phyloP scores from a whole-genome alignment of 2,797 vertebrate genomes.

The Cottoperca gobio region DNA sequence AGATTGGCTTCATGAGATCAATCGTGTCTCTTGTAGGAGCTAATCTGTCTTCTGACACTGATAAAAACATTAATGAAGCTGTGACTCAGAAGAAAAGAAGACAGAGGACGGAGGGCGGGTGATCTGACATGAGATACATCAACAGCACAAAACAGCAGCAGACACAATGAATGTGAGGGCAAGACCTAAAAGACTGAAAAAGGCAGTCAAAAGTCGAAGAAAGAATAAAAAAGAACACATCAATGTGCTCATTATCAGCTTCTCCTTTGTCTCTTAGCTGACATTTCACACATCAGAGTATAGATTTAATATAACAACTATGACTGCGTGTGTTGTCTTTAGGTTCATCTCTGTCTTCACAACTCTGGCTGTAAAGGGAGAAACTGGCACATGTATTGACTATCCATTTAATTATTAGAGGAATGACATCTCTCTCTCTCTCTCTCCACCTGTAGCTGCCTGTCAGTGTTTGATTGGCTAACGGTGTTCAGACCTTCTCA shows the following conservation, averaged over 20 bases:
- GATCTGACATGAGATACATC: conserved; percentile 45
- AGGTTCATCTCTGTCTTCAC: conserved; percentile 27
- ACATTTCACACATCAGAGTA: conserved; percentile 18
- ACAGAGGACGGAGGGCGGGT: conserved; percentile 31
- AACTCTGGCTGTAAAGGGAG: conserved; percentile 23
- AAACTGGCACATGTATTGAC: conserved; percentile 43
- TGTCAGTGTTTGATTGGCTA: conserved; percentile 46
- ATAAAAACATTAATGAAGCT: conserved; percentile 55
- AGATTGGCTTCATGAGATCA: conserved; percentile 29
- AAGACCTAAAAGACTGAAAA: background rate
- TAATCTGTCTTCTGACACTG: conserved; percentile 55
- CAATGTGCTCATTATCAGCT: conserved; percentile 25
- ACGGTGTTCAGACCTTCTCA: conserved; percentile 5
- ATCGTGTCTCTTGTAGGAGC: conserved; percentile 22
- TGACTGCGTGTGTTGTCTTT: conserved; percentile 21
- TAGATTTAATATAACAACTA: conserved; percentile 8
- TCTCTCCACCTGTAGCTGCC: conserved; percentile 47
- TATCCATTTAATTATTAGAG: conserved; percentile 64
- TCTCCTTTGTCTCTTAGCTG: conserved; percentile 20
- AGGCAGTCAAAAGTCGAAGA: background rate
- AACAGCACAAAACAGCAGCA: conserved; percentile 36
- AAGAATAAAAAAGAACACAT: conserved; percentile 15
- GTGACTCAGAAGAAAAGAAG: conserved; percentile 40
- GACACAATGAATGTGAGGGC: conserved; percentile 8
- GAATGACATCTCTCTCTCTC: conserved; percentile 30